Evolutionary conservation across 2,797 vertebrate genomes (phyloP), one percentile per base, ranked within the genome.

Genomic region (Toxotes lorentzi): DNA sequence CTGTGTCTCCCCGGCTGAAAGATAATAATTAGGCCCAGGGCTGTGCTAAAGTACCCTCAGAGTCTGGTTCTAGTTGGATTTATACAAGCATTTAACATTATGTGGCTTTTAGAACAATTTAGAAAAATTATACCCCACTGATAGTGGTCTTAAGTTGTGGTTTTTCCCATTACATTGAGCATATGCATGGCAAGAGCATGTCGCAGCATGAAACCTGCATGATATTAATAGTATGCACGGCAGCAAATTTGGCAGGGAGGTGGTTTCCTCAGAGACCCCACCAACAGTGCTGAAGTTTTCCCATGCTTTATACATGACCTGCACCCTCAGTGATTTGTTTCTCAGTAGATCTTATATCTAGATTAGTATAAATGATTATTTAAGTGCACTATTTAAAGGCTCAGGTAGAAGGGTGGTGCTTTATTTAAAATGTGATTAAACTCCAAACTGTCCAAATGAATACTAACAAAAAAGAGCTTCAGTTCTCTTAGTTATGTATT

Each of bases 41-140:
- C 83, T 81, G 86, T 73, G 88, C 85, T 83, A 70, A 88, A 90
- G 88, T 87, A 82, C 83, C 90, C 85, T 50, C 82, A 84, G 79
- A 86, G 79, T 87, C 89, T 94, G 93, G 91, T 93, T 93, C 78
- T 92, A 87, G 89, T 93, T 86, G 82, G 88, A 91, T 93, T 94
- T 94, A 94, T 89, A 93, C 91, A 94, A 94, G 91, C 91, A 86
- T 91, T 90, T 81, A 89, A 92, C 91, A 93, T 94, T 90, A 84
- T 93, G 93, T 91, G 91, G 94, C 88, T 92, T 93, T 90, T 72
- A 91, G 87, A 93, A 93, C 92, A 93, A 91, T 95, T 94, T 94
- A 88, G 87, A 92, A 92, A 94, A 93, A 95, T 93, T 91, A 94
- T 92, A 91, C 91, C 91, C 91, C 88, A 89, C 88, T 90, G 92